Base-by-base conservation (phyloP, 2,888 invertebrate species). In the Tetanocera ferruginea region DNA sequence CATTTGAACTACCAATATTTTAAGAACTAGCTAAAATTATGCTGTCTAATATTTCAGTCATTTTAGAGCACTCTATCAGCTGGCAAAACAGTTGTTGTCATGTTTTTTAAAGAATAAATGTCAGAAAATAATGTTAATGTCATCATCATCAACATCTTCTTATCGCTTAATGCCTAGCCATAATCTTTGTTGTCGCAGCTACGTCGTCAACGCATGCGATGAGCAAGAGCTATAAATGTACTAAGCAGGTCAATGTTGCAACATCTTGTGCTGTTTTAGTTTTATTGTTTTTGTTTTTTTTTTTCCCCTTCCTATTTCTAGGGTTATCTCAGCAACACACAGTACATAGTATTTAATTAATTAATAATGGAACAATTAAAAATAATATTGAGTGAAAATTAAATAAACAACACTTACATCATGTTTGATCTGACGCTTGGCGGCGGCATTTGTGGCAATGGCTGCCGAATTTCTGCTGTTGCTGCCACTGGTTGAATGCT, bases 371-470 rank as follows among this genome's bases (percentile, higher is more conserved):
- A n/a, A 64, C n/a, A 73, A 73, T 5, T 28, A 52, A 23, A 55
- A 71, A 55, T 66, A 34, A n/a, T 34, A 66, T 8, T 19, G 51
- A 17, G 9, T 3, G 60, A 31, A 51, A 52, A 70, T n/a, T 34
- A 25, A 31, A 62, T 3, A 8, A 28, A 17, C 1, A 6, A 5
- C 51, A 83, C 84, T 83, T 83, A 86, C 86, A 83, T 87, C 84
- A 85, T 85, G 84, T 80, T 83, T 51, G 62, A 55, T 76, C 60
- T 83, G 85, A 81, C 83, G 83, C 66, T 82, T 80, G 28, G 79
- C 76, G 64, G 80, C 77, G 28, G 72, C 71, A 51, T 37, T 51
- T 64, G 25, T 51, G 52, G 75, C 69, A 11, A 80, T 43, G 31
- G 76, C 25, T 31, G 76, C 37, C 28, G 57, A n/a, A 37, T 64